Conservation (phyloP, 2,113 vertebrate species). For the Raja brachyura region DNA sequence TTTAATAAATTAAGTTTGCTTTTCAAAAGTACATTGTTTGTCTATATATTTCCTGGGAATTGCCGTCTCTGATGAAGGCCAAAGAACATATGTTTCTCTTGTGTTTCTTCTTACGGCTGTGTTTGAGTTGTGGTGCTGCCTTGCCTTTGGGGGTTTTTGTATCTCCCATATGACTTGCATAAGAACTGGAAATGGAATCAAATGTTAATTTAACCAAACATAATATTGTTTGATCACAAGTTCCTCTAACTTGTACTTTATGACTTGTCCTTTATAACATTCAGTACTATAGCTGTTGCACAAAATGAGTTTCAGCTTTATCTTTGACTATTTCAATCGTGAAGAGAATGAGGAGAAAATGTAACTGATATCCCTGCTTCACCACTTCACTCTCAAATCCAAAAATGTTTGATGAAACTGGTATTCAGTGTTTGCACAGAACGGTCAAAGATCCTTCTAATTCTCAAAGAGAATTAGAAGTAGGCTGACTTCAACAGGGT, state of each 20-base stretch:
- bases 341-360: neutral
- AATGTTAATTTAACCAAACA: neutral
- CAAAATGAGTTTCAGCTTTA: neutral
- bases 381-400: neutral
- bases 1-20: neutral
- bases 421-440: neutral
- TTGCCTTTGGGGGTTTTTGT: neutral
- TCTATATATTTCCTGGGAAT: neutral
- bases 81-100: neutral
- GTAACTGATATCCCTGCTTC: neutral
- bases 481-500: neutral
- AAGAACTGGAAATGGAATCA: neutral
- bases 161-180: neutral
- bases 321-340: neutral
- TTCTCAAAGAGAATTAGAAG: neutral
- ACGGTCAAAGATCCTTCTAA: neutral
- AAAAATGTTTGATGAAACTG: neutral
- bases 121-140: neutral
- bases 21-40: neutral
- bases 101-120: neutral
- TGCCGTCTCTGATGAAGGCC: neutral
- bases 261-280: neutral
- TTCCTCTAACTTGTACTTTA: neutral
- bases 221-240: neutral
- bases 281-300: neutral